Base-by-base conservation (phyloP, 2,888 invertebrate genomes). In the Heliconius cydno region DNA sequence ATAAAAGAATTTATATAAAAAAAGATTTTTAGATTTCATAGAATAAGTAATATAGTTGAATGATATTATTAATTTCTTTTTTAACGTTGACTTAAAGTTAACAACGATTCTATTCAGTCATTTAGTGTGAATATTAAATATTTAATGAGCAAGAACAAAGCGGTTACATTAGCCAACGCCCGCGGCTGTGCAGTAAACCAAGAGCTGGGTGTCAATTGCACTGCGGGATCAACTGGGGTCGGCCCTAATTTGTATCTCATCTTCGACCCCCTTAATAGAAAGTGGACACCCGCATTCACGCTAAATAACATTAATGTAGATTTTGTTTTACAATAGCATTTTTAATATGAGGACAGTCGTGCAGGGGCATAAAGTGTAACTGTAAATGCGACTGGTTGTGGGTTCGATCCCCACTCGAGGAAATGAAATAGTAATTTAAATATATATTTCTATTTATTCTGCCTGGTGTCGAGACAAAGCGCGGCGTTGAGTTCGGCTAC, bases 271-370 rank as follows among this genome's bases (percentile, higher is more conserved):
- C 88, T 89, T 89, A 90, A 90, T 87, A 85, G 87, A 89, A 88
- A 89, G 90, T 89, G 91, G 91, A 90, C 92, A 92, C 94, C 94
- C 94, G 94, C 94, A 94, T 85, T 82, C 81, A 86, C 84, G 85
- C 85, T 87, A 86, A 90, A 89, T 90, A 90, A 91, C 90, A 89
- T 88, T 87, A 87, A 85, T 86, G 85, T 88, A 85, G 86, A 87
- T 88, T 88, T 85, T 88, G 88, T 79, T 79, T 73, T 25, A 77
- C 41, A 57, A 34, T 52, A 63, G 57, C 41, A 60, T 79, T 52
- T 12, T 12, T 12, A 12, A 2, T 12, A 12, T 12, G 52, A 52
- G 52, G 52, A 19, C 52, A 1, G 30, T 30, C 1, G 0, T 1
- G 30, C 30, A 5, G 30, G 0, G 4, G 30, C 13, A 5, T 15